phyloP scores from a whole-genome alignment of 2,797 vertebrate genomes.

The Erithacus rubecula region DNA sequence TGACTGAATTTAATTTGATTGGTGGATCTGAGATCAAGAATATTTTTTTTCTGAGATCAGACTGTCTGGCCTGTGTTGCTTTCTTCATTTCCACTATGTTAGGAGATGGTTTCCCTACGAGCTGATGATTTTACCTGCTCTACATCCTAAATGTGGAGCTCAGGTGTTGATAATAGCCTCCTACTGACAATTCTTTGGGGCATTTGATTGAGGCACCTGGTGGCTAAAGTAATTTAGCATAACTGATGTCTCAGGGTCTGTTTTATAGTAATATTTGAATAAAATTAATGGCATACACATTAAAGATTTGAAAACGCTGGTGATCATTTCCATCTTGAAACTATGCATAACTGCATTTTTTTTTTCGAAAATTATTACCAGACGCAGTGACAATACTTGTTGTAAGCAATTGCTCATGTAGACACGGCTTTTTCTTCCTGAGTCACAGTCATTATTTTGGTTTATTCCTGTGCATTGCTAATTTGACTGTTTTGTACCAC shows the following conservation, averaged over 20 bases:
- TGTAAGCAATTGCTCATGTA: not conserved
- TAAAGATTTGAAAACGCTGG: not conserved
- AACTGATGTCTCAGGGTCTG: not conserved
- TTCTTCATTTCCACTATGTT: not conserved
- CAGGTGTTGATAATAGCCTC: fast-evolving
- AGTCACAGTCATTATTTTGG: not conserved
- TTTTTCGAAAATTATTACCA: not conserved
- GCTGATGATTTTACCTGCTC: not conserved
- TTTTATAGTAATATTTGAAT: not conserved
- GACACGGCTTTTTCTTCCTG: not conserved
- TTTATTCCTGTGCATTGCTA: not conserved
- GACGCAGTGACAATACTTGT: not conserved
- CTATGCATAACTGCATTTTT: not conserved
- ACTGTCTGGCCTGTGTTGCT: not conserved
- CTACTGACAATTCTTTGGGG: not conserved
- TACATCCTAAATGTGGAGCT: not conserved
- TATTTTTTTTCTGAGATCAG: not conserved
- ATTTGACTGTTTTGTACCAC: not conserved
- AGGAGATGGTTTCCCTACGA: not conserved
- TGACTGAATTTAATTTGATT: not conserved
- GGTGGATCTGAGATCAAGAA: not conserved
- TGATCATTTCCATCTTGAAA: not conserved
- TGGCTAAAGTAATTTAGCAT: not conserved
- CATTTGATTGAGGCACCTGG: not conserved
- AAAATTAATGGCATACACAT: not conserved